phyloP scores from a whole-genome alignment of 2,797 vertebrate species.

The Knipowitschia caucasica region DNA sequence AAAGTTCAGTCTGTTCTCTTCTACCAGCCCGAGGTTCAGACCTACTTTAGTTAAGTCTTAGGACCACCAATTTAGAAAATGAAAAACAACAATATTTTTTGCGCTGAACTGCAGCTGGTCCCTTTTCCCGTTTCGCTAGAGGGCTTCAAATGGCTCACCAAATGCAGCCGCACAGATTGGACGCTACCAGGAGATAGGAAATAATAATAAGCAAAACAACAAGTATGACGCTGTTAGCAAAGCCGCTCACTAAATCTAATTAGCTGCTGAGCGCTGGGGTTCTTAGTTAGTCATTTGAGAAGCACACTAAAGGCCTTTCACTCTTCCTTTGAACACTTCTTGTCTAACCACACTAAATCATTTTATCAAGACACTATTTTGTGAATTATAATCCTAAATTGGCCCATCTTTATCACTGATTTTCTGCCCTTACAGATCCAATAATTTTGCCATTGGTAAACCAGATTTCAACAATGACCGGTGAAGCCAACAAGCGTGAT shows the following conservation, averaged over 20 bases:
- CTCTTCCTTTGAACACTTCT: slow-evolving; percentile 9
- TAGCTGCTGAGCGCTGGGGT: slow-evolving; percentile 58
- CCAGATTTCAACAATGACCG: slow-evolving; percentile 26
- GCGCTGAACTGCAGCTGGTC: slow-evolving; percentile 31
- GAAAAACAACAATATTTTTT: slow-evolving; percentile 37
- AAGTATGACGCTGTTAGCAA: slow-evolving; percentile 57
- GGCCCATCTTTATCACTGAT: slow-evolving; percentile 24
- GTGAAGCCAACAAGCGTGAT: slow-evolving; percentile 42
- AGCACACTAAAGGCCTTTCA: slow-evolving; percentile 47
- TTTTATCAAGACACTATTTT: slow-evolving; percentile 27
- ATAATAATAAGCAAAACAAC: slow-evolving; percentile 64
- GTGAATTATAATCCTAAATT: slow-evolving; percentile 15
- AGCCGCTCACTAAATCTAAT: slow-evolving; percentile 70
- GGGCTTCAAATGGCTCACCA: slow-evolving; percentile 39
- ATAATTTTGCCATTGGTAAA: slow-evolving; percentile 21
- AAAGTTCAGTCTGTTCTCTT: too few species aligned
- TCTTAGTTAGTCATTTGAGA: slow-evolving; percentile 64
- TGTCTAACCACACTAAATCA: slow-evolving; percentile 24
- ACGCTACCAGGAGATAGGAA: slow-evolving; percentile 41
- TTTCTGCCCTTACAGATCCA: slow-evolving; percentile 18
- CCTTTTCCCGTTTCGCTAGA: slow-evolving; percentile 16
- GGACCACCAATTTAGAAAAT: slow-evolving; percentile 14
- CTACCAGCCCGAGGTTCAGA: neutral
- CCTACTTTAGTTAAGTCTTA: neutral
- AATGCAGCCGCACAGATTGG: slow-evolving; percentile 47